Base-by-base conservation (phyloP, 2,113 vertebrate genomes). In the Noctilio leporinus region DNA sequence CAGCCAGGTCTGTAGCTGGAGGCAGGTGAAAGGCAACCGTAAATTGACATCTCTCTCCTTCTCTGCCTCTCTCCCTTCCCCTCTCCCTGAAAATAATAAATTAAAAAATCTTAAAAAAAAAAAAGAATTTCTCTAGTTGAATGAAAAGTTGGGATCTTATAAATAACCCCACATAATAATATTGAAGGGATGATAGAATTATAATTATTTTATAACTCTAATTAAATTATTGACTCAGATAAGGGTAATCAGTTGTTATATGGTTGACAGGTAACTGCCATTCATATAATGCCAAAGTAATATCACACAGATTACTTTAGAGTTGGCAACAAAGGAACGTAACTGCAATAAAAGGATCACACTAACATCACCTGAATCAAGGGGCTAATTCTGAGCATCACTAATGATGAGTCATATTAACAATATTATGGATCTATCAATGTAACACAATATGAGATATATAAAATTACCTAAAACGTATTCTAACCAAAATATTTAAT, bases 401-500 rank as follows among this genome's bases (percentile, higher is more conserved):
- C 22, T 49, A 59, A 49, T 38, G 15, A 82, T 4, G 9, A 59
- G 28, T 84, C 70, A 55, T 59, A 81, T 57, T 19, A 93, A 35
- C 73, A 83, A 45, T 40, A 93, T 47, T 57, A 47, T 33, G 28
- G 1, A 10, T 83, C 14, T 81, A 43, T 73, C 0, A 0, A 77
- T 40, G 9, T 78, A 91, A 80, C 28, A 62, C 14, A 76, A 69
- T n/a, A 47, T 35, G 49, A 93, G 89, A 89, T 62, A 75, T 2
- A 19, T 20, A 67, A 89, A 47, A 93, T 33, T 76, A 95, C 43
- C 57, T 89, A 89, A 55, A 86, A 83, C 69, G 38, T 80, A 86
- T 49, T 86, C 83, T 80, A 86, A 86, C 47, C 49, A 86, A 93
- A 94, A 85, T 49, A 19, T 84, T 95, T 91, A 76, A 2, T 20